Evolutionary conservation across 1,140 invertebrate genomes (phyloP).

Genomic region (Vollenhovia emeryi): DNA sequence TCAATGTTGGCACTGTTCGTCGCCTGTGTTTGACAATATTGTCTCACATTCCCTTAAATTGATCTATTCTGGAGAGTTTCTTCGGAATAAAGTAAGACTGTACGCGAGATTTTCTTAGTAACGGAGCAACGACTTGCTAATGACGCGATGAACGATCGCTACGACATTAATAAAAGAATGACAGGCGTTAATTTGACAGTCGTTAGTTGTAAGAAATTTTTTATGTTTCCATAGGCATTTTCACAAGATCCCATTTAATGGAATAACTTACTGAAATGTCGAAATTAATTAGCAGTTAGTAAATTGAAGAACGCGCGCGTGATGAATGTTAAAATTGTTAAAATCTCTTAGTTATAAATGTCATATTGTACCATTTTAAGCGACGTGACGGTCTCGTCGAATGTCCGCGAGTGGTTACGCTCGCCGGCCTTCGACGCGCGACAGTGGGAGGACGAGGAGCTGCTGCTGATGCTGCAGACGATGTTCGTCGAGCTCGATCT

Average conservation of each 20-base stretch:
- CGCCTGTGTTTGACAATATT: background rate
- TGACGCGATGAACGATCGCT: background rate
- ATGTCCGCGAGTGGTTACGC: slow-evolving; percentile 88
- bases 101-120: background rate
- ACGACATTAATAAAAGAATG: background rate
- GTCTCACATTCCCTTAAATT: background rate
- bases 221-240: background rate
- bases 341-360: slow-evolving; percentile 4
- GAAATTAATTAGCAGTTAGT: background rate
- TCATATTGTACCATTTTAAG: slow-evolving; percentile 80
- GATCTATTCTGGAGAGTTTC: background rate
- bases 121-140: background rate
- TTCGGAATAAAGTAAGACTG: background rate
- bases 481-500: slow-evolving; percentile 94
- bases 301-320: background rate
- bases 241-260: background rate
- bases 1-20: background rate
- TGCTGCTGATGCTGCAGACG: slow-evolving; percentile 92
- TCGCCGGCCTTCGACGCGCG: slow-evolving; percentile 93
- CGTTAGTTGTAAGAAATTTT: background rate
- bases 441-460: slow-evolving; percentile 93
- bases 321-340: background rate
- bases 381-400: slow-evolving; percentile 87
- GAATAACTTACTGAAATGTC: background rate
- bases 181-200: background rate